Evolutionary conservation across 1,140 invertebrate genomes (phyloP), one percentile per base, ranked within the genome.

Genomic region (Elymnias hypermnestra): DNA sequence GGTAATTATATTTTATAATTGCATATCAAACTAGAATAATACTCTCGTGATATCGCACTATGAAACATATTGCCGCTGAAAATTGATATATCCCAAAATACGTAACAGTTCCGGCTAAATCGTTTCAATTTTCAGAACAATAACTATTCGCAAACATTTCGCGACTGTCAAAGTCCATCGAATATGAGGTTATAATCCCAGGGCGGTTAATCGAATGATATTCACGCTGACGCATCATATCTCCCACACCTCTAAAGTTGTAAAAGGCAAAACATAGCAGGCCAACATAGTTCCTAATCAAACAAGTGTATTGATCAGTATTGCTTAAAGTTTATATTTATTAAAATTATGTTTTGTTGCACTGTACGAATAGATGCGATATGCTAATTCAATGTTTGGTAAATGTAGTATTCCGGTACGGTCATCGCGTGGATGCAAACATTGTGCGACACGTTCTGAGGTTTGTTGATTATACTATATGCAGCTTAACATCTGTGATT

Each of bases 381-480:
- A 68, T 68, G 64, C 64, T 68, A 68, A 68, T 68, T 50, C 64
- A 53, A 53, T 68, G 64, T 68, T 68, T 68, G 55, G 61, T 53
- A 57, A 64, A 68, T 68, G 63, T 67, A 58, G 47, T 59, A 57
- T 57, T 56, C n/a, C 57, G 40, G 45, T 57, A 56, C 49, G 51
- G 49, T 61, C 57, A 50, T 45, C 47, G 57, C 40, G 26, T 26
- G 43, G 43, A 29, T 28, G 43, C 42, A 62, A 46, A 53, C 39
- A 52, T 33, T 31, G 25, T 26, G 25, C 43, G 44, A 57, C 57
- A 53, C 57, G 53, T 55, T 33, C 36, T 35, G 28, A 23, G 48
- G 57, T 60, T 53, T 58, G 53, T 54, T 53, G 35, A 40, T 42
- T 39, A 47, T 47, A 26, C 36, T 33, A 25, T 17, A 48, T 48